Evolutionary conservation across 2,888 invertebrate genomes (phyloP), one percentile per base, ranked within the genome.

Genomic region (Lysandra coridon): DNA sequence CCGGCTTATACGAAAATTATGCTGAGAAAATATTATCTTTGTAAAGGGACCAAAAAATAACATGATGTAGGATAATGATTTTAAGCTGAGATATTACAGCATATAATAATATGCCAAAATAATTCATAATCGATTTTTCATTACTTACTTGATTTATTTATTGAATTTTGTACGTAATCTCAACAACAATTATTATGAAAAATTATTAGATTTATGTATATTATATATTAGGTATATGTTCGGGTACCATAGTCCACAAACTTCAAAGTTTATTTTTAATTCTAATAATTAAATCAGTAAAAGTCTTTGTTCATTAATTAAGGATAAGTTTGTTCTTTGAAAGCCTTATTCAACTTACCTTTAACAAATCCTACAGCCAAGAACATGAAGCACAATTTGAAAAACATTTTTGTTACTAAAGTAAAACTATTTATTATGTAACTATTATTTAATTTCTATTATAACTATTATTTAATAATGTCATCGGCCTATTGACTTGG

Each of bases 341-440:
- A 64, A 64, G 30, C 62, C 7, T 12, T 57, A 17, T 23, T 23
- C 2, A 17, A 76, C 57, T 53, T 37, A 57, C 76, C 76, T 57
- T 76, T 53, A 17, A 76, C 76, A 17, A 76, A 17, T 5, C 53
- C 53, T 7, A 76, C 53, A 33, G 76, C 76, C 33, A 69, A 69
- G 14, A 76, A 76, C 5, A 76, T 6, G 6, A 76, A 76, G 2
- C 53, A 76, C 49, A 76, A 57, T 33, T 76, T 76, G 30, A 57
- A 76, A 76, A 33, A 7, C 76, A 76, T 76, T 33, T 53, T 53
- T 53, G 33, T n/a, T 74, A 73, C 0, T 5, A 75, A 23, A 23
- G 17, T 6, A 7, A 23, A 62, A 23, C 23, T 62, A 23, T 60
- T 44, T 10, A 14, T 12, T 53, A 53, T 23, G 23, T 7, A 30